phyloP scores from a whole-genome alignment of 2,797 vertebrate genomes.

The Manis crassicaudata region DNA sequence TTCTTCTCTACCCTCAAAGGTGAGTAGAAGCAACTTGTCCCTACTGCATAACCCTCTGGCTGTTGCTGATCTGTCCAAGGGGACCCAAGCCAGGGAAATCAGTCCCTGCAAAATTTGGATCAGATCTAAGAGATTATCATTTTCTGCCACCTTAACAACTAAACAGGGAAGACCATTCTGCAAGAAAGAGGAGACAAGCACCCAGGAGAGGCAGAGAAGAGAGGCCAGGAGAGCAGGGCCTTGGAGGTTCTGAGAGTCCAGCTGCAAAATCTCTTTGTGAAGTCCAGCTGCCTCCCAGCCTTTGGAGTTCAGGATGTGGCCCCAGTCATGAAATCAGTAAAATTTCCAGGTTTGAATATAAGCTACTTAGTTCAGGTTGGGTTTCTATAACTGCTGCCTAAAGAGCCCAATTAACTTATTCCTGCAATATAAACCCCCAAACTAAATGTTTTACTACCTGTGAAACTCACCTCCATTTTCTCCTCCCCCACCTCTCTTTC shows the following conservation, averaged over 20 bases:
- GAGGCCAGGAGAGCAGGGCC: neutral
- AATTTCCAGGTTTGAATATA: neutral
- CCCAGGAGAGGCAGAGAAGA: neutral
- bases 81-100: neutral
- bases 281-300: neutral
- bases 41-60: neutral
- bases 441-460: neutral
- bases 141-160: neutral
- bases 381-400: conserved; percentile 22
- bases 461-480: neutral
- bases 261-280: neutral
- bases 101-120: neutral
- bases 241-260: neutral
- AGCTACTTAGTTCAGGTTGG: neutral
- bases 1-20: neutral
- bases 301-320: neutral
- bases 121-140: neutral
- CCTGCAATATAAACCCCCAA: neutral
- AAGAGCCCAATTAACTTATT: neutral
- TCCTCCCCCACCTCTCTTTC: neutral
- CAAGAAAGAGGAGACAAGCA: neutral
- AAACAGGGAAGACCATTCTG: neutral
- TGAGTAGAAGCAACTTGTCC: neutral
- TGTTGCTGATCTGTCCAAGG: neutral
- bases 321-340: neutral